phyloP scores from a whole-genome alignment of 2,797 vertebrate genomes.

The Coluber constrictor region DNA sequence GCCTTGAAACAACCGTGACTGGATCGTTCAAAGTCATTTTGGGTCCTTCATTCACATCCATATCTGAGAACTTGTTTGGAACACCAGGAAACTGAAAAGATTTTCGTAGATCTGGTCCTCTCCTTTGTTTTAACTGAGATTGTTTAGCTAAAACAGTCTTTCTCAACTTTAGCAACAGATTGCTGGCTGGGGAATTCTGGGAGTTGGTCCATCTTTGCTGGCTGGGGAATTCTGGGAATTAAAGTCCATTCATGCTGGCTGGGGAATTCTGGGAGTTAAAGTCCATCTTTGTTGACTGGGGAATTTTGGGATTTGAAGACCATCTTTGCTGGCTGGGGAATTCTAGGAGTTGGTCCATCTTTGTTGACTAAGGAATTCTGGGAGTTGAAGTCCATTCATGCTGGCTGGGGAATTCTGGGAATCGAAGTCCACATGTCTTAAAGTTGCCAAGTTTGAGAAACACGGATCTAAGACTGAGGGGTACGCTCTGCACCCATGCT shows the following conservation, averaged over 20 bases:
- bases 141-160: background rate
- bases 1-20: background rate
- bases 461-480: background rate
- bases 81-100: background rate
- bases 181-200: background rate
- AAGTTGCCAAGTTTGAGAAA: background rate
- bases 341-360: background rate
- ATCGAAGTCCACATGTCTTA: background rate
- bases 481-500: background rate
- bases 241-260: background rate
- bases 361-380: background rate
- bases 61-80: background rate
- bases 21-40: background rate
- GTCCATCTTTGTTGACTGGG: background rate
- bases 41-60: background rate
- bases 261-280: background rate
- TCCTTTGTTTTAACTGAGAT: background rate
- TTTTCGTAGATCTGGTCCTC: background rate
- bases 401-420: background rate
- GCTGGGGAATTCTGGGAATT: background rate
- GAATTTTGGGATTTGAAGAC: background rate
- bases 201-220: background rate
- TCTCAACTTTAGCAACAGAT: background rate
- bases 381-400: background rate
- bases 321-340: background rate